Evolutionary conservation across 53 echinoderm and acorn worm species (phyloP), one percentile per base, ranked within the genome.

Genomic region (Crossaster papposus): DNA sequence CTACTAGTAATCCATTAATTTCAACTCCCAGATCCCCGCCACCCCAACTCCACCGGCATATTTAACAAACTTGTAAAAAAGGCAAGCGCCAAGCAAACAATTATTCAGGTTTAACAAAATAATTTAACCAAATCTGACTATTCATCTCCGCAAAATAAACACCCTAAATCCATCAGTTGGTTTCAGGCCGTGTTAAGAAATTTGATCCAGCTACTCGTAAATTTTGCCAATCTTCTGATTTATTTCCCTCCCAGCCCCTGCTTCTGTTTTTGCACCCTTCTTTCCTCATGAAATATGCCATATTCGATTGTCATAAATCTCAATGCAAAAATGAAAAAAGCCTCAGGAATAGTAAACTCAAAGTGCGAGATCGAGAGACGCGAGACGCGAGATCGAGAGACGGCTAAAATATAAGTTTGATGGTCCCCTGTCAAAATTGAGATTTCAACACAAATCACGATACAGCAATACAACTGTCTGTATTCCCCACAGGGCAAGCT

Each of bases 131-230:
- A 78, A 78, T 23, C 78, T 28, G 14, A 1, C 23, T 26, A 78
- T 14, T 51, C 51, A 50, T 78, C 78, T 20, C 78, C 51, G 38
- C 29, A 70, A 78, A 24, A 78, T 17, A 26, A 28, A 28, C 37
- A 4, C 78, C 29, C 22, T 24, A 78, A 78, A 78, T 78, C 78
- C 26, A 3, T 30, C 51, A 13, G 51, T n/a, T 7, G 14, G 38
- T 28, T 51, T 78, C 23, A 51, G n/a, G n/a, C 26, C n/a, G 51
- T 78, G 51, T 78, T 32, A 78, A 51, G 78, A 78, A 78, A 78
- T 78, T 51, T 29, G 78, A 78, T 44, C 36, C 35, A 24, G 33
- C 13, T 0, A 23, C 50, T 78, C 78, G 8, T 78, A 78, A 73
- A 78, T 78, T 20, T 15, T 9, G 5, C n/a, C 9, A 50, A 44